phyloP scores from a whole-genome alignment of 2,888 invertebrate species.

The Osedax frankpressi region DNA sequence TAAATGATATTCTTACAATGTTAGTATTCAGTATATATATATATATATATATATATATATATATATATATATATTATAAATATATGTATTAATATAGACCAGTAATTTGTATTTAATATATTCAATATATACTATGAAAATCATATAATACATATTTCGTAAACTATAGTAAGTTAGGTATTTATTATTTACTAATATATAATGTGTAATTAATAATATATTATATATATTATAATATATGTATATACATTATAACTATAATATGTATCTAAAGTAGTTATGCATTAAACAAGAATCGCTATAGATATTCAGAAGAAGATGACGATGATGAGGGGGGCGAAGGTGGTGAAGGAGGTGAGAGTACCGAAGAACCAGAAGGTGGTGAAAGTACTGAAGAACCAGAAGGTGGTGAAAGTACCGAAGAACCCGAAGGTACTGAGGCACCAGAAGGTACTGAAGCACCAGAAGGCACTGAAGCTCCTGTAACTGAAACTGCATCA shows the following conservation, averaged over 20 bases:
- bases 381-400: not conserved
- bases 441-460: not conserved
- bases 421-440: not conserved
- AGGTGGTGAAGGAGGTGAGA: not conserved
- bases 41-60: not conserved
- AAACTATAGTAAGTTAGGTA: too few relatives aligned
- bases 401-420: not conserved
- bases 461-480: not conserved
- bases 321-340: not conserved
- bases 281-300: too few relatives aligned
- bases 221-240: not conserved
- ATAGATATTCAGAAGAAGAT: too few relatives aligned
- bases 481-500: too few relatives aligned
- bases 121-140: not conserved
- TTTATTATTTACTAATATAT: too few relatives aligned
- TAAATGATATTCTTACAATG: not conserved
- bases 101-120: not conserved
- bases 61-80: not conserved
- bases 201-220: not conserved
- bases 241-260: not conserved
- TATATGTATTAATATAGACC: not conserved
- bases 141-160: too few relatives aligned
- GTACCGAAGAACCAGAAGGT: not conserved
- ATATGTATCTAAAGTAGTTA: too few relatives aligned
- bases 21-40: too few relatives aligned